phyloP scores from a whole-genome alignment of 2,888 invertebrate genomes.

The Meiosimyza decipiens region DNA sequence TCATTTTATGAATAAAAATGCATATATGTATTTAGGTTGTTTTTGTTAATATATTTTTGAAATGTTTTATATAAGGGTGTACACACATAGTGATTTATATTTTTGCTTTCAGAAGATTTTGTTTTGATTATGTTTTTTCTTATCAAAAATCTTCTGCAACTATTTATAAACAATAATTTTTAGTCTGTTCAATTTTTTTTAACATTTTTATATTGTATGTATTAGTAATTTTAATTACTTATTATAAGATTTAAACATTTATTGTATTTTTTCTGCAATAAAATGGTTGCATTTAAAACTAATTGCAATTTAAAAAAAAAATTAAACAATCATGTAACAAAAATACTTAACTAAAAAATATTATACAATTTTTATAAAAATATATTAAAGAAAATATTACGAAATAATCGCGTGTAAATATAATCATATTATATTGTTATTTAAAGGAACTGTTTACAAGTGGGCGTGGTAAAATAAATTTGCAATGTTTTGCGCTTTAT shows the following conservation, averaged over 20 bases:
- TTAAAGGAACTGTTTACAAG: constrained; percentile 27
- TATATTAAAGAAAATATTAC: not conserved
- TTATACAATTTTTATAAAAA: not conserved
- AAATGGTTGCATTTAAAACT: not conserved
- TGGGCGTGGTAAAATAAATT: constrained; percentile 12
- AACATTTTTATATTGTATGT: constrained; percentile 14
- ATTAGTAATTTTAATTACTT: not conserved
- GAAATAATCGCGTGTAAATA: constrained; percentile 6
- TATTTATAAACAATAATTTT: constrained; percentile 14
- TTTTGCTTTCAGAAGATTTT: not conserved
- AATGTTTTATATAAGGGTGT: constrained; percentile 17
- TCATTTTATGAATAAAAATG: not conserved
- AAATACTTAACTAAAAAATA: not conserved
- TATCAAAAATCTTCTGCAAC: not conserved
- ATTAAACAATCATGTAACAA: constrained; percentile 1
- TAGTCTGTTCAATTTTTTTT: not conserved
- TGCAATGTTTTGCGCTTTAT: not conserved
- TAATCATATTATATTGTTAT: constrained; percentile 5
- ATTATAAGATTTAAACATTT: constrained; percentile 20
- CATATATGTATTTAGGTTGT: constrained; percentile 36
- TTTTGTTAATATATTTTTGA: constrained; percentile 39
- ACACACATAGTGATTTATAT: constrained; percentile 24
- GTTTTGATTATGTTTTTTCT: too few species aligned
- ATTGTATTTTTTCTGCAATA: constrained; percentile 11
- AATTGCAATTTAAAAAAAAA: not conserved